Conservation (phyloP, 2,888 invertebrate species). For the Oxytorus armatus region DNA sequence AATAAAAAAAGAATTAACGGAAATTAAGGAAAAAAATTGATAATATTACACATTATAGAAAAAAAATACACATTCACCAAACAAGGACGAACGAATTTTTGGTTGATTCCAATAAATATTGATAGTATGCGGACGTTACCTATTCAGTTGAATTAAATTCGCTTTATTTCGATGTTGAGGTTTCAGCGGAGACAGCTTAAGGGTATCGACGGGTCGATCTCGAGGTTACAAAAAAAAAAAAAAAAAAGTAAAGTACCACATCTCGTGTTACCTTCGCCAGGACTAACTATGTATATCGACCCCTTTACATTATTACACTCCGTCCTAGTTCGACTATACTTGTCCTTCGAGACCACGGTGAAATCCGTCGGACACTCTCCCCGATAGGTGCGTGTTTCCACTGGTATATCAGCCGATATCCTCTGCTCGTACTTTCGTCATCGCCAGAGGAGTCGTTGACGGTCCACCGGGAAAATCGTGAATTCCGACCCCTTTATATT, state of each 20-base stretch:
- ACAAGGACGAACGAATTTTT: neutral
- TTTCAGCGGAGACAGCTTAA: neutral
- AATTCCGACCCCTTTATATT: conserved; percentile 36
- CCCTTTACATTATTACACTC: conserved; percentile 48
- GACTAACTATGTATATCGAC: neutral
- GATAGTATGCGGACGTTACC: neutral
- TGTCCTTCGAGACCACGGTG: conserved; percentile 14
- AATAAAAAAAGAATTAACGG: too few species aligned
- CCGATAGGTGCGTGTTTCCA: conserved; percentile 5
- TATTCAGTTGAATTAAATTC: conserved; percentile 1
- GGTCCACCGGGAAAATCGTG: conserved; percentile 18
- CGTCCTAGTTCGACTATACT: conserved; percentile 16
- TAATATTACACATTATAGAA: too few species aligned
- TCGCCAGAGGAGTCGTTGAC: conserved; percentile 9
- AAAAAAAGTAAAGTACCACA: neutral
- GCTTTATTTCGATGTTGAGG: neutral
- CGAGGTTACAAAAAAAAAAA: neutral
- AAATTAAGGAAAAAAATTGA: too few species aligned
- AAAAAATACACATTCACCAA: too few species aligned
- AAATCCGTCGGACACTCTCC: neutral
- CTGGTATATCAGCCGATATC: neutral
- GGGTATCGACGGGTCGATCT: neutral
- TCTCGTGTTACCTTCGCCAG: neutral
- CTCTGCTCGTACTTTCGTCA: neutral
- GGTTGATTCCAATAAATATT: neutral